Base-by-base conservation (phyloP, 2,888 invertebrate genomes). In the Cyaniris semiargus region DNA sequence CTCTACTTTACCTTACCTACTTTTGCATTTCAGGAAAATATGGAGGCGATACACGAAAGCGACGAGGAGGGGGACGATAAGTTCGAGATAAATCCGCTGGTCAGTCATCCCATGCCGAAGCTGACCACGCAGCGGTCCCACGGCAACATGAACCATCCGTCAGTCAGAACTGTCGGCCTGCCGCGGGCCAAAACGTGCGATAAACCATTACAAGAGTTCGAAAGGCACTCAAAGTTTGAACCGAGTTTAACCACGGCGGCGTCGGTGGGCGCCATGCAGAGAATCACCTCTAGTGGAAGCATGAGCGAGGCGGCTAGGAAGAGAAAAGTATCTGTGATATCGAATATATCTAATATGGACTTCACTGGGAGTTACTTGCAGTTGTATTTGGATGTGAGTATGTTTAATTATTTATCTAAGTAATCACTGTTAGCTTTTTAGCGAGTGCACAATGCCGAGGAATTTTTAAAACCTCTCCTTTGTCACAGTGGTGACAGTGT, bases 351-450 rank as follows among this genome's bases (percentile, higher is more conserved):
- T 0, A 95, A 96, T 82, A 95, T 96, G 95, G 96, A 96, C 88
- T 96, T 96, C 87, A 96, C 96, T 56, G 96, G 96, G 80, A 96
- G 96, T 82, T 96, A 96, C 85, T 89, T 96, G 79, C 96, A 96
- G 84, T 91, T 96, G 78, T 96, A 96, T 86, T 91, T 96, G 80
- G 95, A 95, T 88, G 95, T 95, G 86, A 89, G 94, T 90, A 77
- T 79, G 18, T 70, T 71, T 60, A 58, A 38, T 79, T 74, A 31
- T 76, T 81, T 78, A 76, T 27, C 10, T 66, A 8, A 38, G 38
- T 38, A 38, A 38, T 38, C 10, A 38, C 38, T 38, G 38, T 38
- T 38, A 10, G 8, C 8, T 38, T 38, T 38, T 8, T 38, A 10
- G 8, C 38, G 38, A 8, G 38, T 38, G 38, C 8, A 38, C 38